A percentile compares a stretch with the other conserved stretches of the same genome.
These are phyloP conservation scores for Dugesia japonica DNA, from an alignment of 2,888 invertebrate genomes.

Conservation along the genomic window DNA sequence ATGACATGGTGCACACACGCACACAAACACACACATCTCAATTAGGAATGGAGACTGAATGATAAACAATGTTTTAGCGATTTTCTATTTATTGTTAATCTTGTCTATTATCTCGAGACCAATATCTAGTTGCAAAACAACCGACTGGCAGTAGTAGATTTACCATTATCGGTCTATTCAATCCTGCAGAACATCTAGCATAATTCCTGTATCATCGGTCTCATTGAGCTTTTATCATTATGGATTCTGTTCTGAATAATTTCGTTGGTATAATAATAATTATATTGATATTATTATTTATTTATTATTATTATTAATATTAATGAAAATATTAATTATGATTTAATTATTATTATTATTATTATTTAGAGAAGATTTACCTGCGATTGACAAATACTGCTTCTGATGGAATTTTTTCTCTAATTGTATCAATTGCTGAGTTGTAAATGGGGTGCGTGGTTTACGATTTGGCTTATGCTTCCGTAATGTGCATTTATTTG, in stretches of 20 bases:
- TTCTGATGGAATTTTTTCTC: conserved; percentile 84
- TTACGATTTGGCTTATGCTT: conserved; percentile 89
- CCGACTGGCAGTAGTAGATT: too few species aligned
- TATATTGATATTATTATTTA: too few species aligned
- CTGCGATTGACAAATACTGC: conserved; percentile 76
- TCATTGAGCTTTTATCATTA: too few species aligned
- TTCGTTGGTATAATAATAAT: too few species aligned
- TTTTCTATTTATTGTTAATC: background rate
- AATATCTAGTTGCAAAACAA: too few species aligned
- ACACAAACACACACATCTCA: background rate
- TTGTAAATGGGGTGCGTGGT: conserved; percentile 84
- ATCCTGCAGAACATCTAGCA: too few species aligned
- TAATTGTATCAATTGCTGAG: conserved; percentile 71
- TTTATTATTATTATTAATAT: too few species aligned
- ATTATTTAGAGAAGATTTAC: conserved; percentile 23
- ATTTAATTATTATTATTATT: background rate
- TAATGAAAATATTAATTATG: background rate
- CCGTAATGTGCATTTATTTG: conserved; percentile 54
- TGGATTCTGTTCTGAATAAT: too few species aligned
- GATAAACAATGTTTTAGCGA: background rate
- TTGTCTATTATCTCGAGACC: background rate
- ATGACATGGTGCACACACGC: background rate
- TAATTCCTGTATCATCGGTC: too few species aligned
- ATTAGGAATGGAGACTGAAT: background rate
- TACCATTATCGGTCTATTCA: too few species aligned